Percentiles rank a stretch among this genome's conserved stretches.
Conservation (phyloP, 2,888 invertebrate genomes). For the Loripinus fragilis region DNA sequence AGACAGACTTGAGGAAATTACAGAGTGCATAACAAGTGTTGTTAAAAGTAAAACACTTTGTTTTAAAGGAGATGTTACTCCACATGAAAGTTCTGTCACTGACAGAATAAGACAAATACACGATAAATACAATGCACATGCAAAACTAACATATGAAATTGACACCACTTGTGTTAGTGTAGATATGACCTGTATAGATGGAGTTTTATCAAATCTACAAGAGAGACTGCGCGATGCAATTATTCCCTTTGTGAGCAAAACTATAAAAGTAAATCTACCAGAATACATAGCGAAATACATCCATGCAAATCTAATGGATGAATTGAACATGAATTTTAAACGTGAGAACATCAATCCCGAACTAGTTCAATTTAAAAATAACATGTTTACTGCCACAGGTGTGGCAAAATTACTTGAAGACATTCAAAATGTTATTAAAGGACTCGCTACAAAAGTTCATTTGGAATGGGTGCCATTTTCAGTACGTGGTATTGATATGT, state of each 20-base stretch:
- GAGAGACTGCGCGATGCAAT: slow-evolving; percentile 24
- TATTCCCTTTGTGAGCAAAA: slow-evolving; percentile 6
- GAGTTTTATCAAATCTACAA: background rate
- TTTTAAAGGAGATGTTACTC: slow-evolving; percentile 24
- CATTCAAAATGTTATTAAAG: slow-evolving; percentile 18
- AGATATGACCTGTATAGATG: slow-evolving; percentile 18
- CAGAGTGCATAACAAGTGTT: background rate
- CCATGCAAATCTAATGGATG: background rate
- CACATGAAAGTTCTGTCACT: background rate
- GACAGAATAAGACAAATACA: slow-evolving; percentile 15
- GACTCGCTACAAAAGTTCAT: slow-evolving; percentile 2
- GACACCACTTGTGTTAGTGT: slow-evolving; percentile 4
- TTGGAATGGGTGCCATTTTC: slow-evolving; percentile 30
- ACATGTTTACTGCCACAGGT: slow-evolving; percentile 9
- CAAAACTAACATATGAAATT: slow-evolving; percentile 11
- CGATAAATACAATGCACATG: slow-evolving; percentile 17
- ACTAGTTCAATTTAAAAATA: background rate
- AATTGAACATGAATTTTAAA: slow-evolving; percentile 23
- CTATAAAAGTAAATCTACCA: slow-evolving; percentile 20
- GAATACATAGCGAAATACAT: slow-evolving; percentile 27
- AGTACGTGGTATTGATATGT: slow-evolving; percentile 38
- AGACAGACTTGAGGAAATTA: background rate
- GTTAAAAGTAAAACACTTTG: background rate
- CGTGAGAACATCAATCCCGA: background rate
- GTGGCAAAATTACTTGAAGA: slow-evolving; percentile 2